Percentiles rank a stretch among this genome's conserved stretches.
Conservation (phyloP, 2,888 invertebrate genomes). For the Parthenolecanium corni region DNA sequence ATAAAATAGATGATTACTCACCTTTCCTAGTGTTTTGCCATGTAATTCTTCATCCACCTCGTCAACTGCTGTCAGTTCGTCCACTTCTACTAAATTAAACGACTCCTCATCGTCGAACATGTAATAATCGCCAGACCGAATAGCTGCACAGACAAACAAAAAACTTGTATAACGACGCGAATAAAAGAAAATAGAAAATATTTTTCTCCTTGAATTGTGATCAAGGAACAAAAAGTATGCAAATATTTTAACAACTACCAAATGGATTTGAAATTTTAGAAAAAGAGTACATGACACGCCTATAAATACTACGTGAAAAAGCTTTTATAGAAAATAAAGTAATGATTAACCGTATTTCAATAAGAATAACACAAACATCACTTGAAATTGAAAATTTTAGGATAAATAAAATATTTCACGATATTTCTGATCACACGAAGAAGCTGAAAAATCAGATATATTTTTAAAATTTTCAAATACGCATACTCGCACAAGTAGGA, state of each 20-base stretch:
- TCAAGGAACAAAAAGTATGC: slow-evolving; percentile 27
- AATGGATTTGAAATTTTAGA: neutral
- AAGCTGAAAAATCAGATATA: too few relatives aligned
- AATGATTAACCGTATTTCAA: too few relatives aligned
- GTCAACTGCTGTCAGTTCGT: slow-evolving; percentile 46
- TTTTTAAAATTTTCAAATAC: too few relatives aligned
- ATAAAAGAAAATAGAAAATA: slow-evolving; percentile 33
- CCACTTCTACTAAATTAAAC: slow-evolving; percentile 48
- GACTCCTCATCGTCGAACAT: slow-evolving; percentile 70
- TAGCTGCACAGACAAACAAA: slow-evolving; percentile 51
- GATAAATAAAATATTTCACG: too few relatives aligned
- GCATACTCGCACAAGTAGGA: too few relatives aligned
- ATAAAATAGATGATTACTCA: neutral
- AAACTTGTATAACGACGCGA: neutral
- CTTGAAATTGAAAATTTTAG: too few relatives aligned
- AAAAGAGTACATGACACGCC: too few relatives aligned
- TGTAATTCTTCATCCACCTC: slow-evolving; percentile 30
- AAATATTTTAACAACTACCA: slow-evolving; percentile 20
- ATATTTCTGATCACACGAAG: too few relatives aligned
- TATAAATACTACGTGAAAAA: neutral
- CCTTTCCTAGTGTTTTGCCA: slow-evolving; percentile 30
- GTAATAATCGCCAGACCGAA: slow-evolving; percentile 96
- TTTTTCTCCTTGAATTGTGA: slow-evolving; percentile 40
- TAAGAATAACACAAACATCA: too few relatives aligned
- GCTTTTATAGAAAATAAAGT: too few relatives aligned